Evolutionary conservation across 2,113 vertebrate genomes (phyloP).

Genomic region (Aspiorhynchus laticeps): DNA sequence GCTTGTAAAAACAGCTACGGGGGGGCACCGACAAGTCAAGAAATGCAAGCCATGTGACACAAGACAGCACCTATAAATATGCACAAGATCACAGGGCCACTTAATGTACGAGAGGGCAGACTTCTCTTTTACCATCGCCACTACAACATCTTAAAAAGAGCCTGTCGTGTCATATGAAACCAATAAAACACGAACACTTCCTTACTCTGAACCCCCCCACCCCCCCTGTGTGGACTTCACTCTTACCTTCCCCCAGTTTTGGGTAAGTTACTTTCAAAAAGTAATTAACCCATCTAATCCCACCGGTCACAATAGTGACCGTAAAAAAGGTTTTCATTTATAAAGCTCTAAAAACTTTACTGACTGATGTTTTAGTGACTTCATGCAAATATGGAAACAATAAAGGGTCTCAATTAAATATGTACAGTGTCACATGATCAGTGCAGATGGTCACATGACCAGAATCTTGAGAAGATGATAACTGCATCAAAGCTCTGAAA

Average conservation of each 20-base stretch:
- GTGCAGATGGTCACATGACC: too few species aligned
- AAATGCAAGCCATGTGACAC: conserved; percentile 83
- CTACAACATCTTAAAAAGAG: conserved; percentile 82
- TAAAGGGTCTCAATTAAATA: too few species aligned
- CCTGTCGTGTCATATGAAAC: conserved; percentile 80
- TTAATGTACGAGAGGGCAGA: conserved; percentile 76
- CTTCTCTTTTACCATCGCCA: conserved; percentile 77
- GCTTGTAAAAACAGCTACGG: conserved; percentile 79
- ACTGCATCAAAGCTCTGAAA: too few species aligned
- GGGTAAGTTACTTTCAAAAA: too few species aligned
- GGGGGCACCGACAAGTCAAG: conserved; percentile 78
- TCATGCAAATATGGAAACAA: too few species aligned
- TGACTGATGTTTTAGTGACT: too few species aligned
- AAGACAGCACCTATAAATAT: conserved; percentile 83
- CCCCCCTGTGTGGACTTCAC: conserved; percentile 38
- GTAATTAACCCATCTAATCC: too few species aligned
- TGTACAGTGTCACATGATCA: too few species aligned
- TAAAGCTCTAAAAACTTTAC: too few species aligned
- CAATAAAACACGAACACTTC: conserved; percentile 80
- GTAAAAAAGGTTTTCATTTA: too few species aligned
- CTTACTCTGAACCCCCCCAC: conserved; percentile 67
- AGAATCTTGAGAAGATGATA: too few species aligned
- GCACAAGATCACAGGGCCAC: conserved; percentile 77
- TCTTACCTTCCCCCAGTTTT: background rate
- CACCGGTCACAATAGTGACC: too few species aligned